Base-by-base conservation (phyloP, 2,888 invertebrate genomes). In the Sphecodes monilicornis region DNA sequence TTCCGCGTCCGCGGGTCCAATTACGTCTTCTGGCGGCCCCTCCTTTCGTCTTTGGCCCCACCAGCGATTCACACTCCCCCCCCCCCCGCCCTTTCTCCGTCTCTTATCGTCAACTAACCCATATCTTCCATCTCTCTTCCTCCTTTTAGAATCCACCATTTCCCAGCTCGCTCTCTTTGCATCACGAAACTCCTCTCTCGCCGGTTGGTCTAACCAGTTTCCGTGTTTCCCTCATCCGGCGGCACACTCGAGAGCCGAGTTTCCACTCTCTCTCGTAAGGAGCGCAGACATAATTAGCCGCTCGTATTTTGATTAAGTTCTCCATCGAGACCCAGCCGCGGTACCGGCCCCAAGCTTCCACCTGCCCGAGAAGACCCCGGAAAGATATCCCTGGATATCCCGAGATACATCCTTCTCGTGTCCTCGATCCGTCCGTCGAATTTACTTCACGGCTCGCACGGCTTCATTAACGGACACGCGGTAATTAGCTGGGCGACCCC, bases 211-310 rank as follows among this genome's bases (percentile, higher is more conserved):
- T 64, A 64, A 32, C 64, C 64, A 64, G 80, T 78, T 74, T 74
- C 84, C 84, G 64, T 26, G 72, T 72, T 39, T 75, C 73, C 50
- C 71, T 72, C 54, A 50, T 60, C 78, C 76, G 39, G 36, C 43
- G 57, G 72, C 74, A 69, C 87, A 80, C 82, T 76, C 76, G 64
- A 79, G 80, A 50, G 22, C 32, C 70, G 71, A 80, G 64, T 70
- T 73, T 78, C 79, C 72, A 64, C 76, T 75, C 84, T 6, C 66
- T 79, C 76, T 70, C 85, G 80, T 77, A 69, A 87, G 80, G 80
- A 86, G 87, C 71, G 77, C 80, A 84, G 86, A 89, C 88, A 83
- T 90, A 90, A 90, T 90, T 90, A 90, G 90, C 84, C 68, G 87
- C 81, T 87, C 87, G 87, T 90, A 69, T 88, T 89, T 90, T 87